These are phyloP conservation scores for Phataginus tricuspis DNA, from an alignment of 2,797 vertebrate species.

Conservation along the genomic window DNA sequence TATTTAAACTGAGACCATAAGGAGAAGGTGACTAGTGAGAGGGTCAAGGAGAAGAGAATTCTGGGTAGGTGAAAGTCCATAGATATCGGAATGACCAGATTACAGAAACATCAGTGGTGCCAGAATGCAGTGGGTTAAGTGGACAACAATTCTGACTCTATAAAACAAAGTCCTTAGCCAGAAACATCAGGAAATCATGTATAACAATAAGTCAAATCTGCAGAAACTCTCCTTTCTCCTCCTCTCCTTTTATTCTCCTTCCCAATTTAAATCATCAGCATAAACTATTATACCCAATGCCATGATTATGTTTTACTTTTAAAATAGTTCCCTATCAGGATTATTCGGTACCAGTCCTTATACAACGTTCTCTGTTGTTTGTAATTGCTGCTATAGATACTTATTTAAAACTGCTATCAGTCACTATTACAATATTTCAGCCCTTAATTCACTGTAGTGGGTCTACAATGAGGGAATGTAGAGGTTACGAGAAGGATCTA, in stretches of 20 bases:
- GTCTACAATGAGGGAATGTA: neutral
- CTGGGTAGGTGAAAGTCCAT: neutral
- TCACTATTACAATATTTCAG: neutral
- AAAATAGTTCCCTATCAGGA: neutral
- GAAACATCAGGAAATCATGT: neutral
- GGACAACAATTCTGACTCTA: neutral
- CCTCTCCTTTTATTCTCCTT: neutral
- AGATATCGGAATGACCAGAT: neutral
- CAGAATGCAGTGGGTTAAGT: neutral
- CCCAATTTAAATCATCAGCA: neutral
- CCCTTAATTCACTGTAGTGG: neutral
- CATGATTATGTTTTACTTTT: neutral
- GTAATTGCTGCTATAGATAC: neutral
- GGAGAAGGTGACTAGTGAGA: neutral
- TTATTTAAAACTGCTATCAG: neutral
- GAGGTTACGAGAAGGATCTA: neutral
- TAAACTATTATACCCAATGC: neutral
- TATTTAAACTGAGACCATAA: neutral
- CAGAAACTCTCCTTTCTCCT: neutral
- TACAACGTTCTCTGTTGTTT: neutral
- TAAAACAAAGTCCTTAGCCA: neutral
- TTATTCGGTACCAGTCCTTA: neutral
- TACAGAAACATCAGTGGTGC: neutral
- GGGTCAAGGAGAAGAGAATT: neutral
- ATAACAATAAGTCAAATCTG: neutral